These are phyloP conservation scores for Thamnaconus septentrionalis DNA, from an alignment of 2,113 vertebrate species.

Conservation along the genomic window DNA sequence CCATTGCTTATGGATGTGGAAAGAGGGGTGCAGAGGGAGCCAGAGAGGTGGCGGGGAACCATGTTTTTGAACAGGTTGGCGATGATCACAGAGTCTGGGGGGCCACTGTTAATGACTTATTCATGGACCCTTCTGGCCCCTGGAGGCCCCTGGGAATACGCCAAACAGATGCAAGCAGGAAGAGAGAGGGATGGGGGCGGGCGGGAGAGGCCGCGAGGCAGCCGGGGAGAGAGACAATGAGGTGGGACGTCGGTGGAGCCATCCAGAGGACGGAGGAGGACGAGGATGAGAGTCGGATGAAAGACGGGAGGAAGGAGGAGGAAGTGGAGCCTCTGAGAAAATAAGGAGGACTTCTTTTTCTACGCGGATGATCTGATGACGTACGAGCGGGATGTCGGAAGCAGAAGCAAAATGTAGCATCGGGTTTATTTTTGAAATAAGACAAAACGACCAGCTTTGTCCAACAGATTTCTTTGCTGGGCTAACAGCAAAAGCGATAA, in stretches of 20 bases:
- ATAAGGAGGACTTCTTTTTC: no score
- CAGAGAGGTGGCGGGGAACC: constrained; percentile 62
- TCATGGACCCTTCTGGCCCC: constrained; percentile 75
- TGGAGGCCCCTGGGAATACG: constrained; percentile 55
- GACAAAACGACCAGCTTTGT: no score
- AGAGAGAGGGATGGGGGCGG: constrained; percentile 34
- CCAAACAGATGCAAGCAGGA: constrained; percentile 68
- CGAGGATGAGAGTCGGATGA: neutral
- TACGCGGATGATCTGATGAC: no score
- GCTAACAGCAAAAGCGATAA: no score
- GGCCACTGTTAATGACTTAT: constrained; percentile 73
- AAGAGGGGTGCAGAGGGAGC: constrained; percentile 53
- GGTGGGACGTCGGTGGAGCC: constrained; percentile 20
- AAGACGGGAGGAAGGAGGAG: constrained; percentile 14
- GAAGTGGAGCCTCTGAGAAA: neutral
- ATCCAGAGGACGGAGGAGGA: constrained; percentile 5
- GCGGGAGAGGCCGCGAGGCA: constrained; percentile 26
- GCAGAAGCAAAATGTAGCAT: no score
- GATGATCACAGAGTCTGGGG: constrained; percentile 72
- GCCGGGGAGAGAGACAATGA: constrained; percentile 24
- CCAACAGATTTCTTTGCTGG: no score
- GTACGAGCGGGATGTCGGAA: no score
- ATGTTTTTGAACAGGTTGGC: constrained; percentile 71
- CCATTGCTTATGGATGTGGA: constrained; percentile 70
- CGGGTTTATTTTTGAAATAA: no score